Evolutionary conservation across 2,888 invertebrate species (phyloP).

Genomic region (Microctonus brassicae): DNA sequence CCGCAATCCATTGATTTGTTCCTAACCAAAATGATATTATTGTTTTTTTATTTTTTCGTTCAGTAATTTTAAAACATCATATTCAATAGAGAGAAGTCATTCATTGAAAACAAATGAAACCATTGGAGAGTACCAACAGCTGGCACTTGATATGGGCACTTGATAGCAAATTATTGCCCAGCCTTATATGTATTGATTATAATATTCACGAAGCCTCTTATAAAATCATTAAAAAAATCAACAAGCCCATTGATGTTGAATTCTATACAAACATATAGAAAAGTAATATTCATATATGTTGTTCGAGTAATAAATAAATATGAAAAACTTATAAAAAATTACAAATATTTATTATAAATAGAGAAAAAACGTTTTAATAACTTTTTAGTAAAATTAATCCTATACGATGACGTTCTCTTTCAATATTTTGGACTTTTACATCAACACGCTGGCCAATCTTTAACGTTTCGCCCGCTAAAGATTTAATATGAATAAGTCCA

Average conservation of each 20-base stretch:
- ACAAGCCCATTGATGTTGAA: neutral
- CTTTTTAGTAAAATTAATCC: slow-evolving; percentile 63
- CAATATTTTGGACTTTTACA: slow-evolving; percentile 75
- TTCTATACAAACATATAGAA: too few relatives aligned
- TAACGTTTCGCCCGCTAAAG: slow-evolving; percentile 73
- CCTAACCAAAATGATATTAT: neutral
- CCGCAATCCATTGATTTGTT: neutral
- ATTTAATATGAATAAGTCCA: slow-evolving; percentile 79
- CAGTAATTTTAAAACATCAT: neutral
- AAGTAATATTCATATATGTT: too few relatives aligned
- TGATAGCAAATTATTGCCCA: neutral
- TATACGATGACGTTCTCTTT: slow-evolving; percentile 74
- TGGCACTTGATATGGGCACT: neutral
- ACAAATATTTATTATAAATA: neutral
- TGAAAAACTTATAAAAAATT: too few relatives aligned
- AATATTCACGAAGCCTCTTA: neutral
- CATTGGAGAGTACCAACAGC: neutral
- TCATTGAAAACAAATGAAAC: neutral
- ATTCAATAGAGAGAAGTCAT: neutral
- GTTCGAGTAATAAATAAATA: too few relatives aligned
- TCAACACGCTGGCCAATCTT: slow-evolving; percentile 80
- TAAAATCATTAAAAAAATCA: neutral
- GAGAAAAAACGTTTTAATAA: neutral
- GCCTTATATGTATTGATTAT: neutral
- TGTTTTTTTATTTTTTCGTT: neutral